Percentiles rank a stretch among this genome's conserved stretches.
phyloP scores from a whole-genome alignment of 2,113 vertebrate genomes.

The Myrmecobius fasciatus region DNA sequence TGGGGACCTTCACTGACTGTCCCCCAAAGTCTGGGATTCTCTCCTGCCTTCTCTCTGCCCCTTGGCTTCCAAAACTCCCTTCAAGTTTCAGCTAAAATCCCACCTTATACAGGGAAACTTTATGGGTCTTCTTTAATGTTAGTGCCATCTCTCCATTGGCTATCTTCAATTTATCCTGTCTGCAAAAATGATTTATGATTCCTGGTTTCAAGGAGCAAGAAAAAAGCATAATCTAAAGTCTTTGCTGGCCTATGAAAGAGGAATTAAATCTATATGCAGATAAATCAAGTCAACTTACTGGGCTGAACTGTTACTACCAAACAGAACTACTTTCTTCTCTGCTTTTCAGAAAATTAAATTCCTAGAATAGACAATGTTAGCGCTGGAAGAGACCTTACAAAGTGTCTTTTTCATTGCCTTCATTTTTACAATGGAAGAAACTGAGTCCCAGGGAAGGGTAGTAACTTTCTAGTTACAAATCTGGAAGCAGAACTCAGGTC shows the following conservation, averaged over 20 bases:
- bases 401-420: neutral
- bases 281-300: neutral
- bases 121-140: neutral
- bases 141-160: neutral
- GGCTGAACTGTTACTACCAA: neutral
- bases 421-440: neutral
- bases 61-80: neutral
- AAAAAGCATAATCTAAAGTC: neutral
- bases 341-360: neutral
- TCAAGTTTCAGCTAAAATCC: neutral
- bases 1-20: neutral
- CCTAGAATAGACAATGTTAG: neutral
- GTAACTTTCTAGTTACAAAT: neutral
- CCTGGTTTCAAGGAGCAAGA: neutral
- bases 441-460: neutral
- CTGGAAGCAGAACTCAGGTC: neutral
- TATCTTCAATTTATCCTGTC: neutral
- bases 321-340: neutral
- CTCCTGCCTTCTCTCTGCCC: neutral
- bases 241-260: slow-evolving; percentile 13
- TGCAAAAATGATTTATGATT: neutral
- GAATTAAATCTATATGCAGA: neutral
- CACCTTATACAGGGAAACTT: neutral
- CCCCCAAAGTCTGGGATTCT: neutral
- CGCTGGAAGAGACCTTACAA: neutral